Evolutionary conservation across 30 jellyfish, hydroid and myxozoan species (phyloP).

Genomic region (Sanderia malayensis): DNA sequence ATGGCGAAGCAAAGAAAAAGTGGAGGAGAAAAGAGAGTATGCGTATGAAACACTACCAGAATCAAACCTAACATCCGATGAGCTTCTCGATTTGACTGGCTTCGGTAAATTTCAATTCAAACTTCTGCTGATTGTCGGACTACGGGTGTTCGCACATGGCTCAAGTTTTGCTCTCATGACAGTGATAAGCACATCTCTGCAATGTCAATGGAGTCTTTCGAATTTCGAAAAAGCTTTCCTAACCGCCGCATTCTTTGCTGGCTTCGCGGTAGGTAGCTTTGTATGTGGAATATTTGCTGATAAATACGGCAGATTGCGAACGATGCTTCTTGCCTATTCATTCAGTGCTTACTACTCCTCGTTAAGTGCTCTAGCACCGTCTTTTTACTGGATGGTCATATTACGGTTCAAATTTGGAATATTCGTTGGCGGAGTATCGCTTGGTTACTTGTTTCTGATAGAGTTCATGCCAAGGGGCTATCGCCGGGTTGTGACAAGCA

Average conservation of each 20-base stretch:
- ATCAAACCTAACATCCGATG: conserved; percentile 43
- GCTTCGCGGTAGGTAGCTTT: conserved; percentile 60
- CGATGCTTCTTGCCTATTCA: conserved; percentile 57
- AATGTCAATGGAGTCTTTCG: conserved; percentile 55
- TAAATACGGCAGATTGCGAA: conserved; percentile 47
- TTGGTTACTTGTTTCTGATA: conserved; percentile 53
- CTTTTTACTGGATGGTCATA: conserved; percentile 53
- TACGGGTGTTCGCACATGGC: conserved; percentile 67
- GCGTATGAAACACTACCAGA: conserved; percentile 52
- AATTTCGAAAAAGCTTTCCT: conserved; percentile 57
- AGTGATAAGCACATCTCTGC: conserved; percentile 52
- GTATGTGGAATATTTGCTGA: conserved; percentile 63
- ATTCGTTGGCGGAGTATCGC: conserved; percentile 64
- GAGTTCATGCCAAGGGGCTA: conserved; percentile 64
- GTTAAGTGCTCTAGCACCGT: conserved; percentile 48
- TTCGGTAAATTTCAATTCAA: conserved; percentile 60
- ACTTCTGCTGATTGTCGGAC: conserved; percentile 48
- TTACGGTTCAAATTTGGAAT: conserved; percentile 57
- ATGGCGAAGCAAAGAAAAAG: conserved; percentile 15
- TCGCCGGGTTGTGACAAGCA: conserved; percentile 62
- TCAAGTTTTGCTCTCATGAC: conserved; percentile 65
- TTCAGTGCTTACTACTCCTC: conserved; percentile 58
- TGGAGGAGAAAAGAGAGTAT: conserved; percentile 27
- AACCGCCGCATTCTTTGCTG: conserved; percentile 56
- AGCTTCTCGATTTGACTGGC: conserved; percentile 54